Evolutionary conservation across 1,140 invertebrate species (phyloP), one percentile per base, ranked within the genome.

Genomic region (Lanistes nyassanus): DNA sequence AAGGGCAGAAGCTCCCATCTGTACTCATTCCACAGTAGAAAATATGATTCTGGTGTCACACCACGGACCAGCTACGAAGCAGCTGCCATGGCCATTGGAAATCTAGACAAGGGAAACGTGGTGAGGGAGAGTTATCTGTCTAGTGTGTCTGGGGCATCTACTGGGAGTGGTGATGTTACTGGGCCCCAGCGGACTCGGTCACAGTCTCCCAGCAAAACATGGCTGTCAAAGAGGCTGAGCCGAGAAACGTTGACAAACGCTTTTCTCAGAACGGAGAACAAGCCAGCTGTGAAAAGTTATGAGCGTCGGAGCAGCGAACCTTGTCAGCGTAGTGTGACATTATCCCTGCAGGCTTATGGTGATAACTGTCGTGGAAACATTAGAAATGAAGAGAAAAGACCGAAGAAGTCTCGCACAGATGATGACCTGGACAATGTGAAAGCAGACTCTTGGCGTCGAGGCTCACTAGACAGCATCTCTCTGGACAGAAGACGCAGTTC

Each of bases 251-350:
- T 78, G 21, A 78, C 76, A n/a, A 78, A 78, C 47, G 76, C 76
- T 5, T 78, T 75, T 42, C 55, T 78, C 21, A 78, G 75, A 26
- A 9, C n/a, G 42, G 83, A 84, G 60, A 77, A 74, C 56, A 66
- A 75, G 36, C 72, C 79, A 7, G 75, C 65, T 19, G 66, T 78
- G 26, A 81, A 83, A 26, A 79, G 66, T n/a, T 81, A 81, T 53
- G 76, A 79, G 11, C 68, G 83, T n/a, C 75, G 83, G 4, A 84
- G 83, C 71, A 84, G 83, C 73, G 83, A 84, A 65, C 83, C 83
- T 16, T 78, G 79, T 66, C 74, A 78, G 58, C 78, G 75, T 13
- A 81, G 79, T 42, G 70, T 84, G n/a, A 74, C 77, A 31, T 72
- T 82, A 21, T 84, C 83, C 6, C 78, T 80, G 23, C 79, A 84